Percentiles rank a stretch among this genome's conserved stretches.
These are phyloP conservation scores for Actinia tenebrosa DNA, from an alignment of 64 coral and sea anemone genomes.

Conservation along the genomic window DNA sequence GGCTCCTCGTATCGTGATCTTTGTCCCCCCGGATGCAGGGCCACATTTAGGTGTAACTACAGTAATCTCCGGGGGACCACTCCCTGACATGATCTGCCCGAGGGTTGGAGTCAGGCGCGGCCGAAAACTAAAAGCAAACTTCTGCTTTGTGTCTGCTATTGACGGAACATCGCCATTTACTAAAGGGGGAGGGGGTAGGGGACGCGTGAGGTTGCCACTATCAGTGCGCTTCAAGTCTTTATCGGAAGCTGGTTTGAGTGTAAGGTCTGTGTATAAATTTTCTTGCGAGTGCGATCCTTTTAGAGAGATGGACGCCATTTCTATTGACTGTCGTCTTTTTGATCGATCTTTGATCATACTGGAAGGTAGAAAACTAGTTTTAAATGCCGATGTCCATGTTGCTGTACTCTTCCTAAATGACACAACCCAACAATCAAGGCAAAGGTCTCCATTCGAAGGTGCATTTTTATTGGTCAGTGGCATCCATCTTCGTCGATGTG, in stretches of 20 bases:
- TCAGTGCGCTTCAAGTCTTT: neutral
- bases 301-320: constrained; percentile 44
- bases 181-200: neutral
- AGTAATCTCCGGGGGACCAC: constrained; percentile 74
- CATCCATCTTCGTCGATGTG: constrained; percentile 87
- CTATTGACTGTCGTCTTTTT: constrained; percentile 61
- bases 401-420: constrained; percentile 58
- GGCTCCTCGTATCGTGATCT: constrained; percentile 71
- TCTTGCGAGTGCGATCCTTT: constrained; percentile 73
- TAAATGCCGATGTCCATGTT: constrained; percentile 21
- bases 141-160: constrained; percentile 11
- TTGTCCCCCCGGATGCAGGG: constrained; percentile 70
- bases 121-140: constrained; percentile 28
- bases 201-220: neutral
- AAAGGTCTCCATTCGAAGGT: constrained; percentile 74
- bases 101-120: constrained; percentile 80
- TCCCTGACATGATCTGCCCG: constrained; percentile 74
- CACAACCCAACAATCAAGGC: constrained; percentile 89
- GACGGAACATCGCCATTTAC: neutral
- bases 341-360: constrained; percentile 39
- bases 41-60: constrained; percentile 89
- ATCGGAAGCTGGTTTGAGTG: neutral
- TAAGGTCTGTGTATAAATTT: constrained; percentile 56
- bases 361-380: constrained; percentile 17
- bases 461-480: constrained; percentile 67